A percentile compares a stretch with the other conserved stretches of the same genome.
These are phyloP conservation scores for Diglossa brunneiventris DNA, from an alignment of 2,113 vertebrate species.

Conservation along the genomic window DNA sequence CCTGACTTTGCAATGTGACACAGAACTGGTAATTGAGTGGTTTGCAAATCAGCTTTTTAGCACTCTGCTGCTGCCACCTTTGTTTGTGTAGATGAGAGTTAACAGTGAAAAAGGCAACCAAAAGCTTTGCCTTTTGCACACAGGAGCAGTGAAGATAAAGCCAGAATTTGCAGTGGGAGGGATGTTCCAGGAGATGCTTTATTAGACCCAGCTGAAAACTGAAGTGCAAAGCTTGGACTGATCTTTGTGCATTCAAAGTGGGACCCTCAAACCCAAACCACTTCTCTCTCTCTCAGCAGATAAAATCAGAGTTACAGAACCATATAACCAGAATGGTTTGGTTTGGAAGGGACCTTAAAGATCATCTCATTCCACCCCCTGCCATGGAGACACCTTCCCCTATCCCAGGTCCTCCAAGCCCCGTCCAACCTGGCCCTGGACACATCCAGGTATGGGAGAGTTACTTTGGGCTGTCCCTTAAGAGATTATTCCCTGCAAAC, in stretches of 20 bases:
- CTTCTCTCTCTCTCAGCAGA: not conserved
- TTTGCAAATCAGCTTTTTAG: conserved; percentile 21
- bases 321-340: not conserved
- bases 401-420: not conserved
- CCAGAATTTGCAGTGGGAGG: not conserved
- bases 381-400: not conserved
- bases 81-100: not conserved
- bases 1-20: conserved; percentile 51
- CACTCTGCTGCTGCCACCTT: not conserved
- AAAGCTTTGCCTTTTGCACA: not conserved
- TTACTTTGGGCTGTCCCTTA: not conserved
- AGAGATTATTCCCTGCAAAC: not conserved
- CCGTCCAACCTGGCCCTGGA: fast-evolving
- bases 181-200: not conserved
- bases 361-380: not conserved
- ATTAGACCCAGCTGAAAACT: not conserved
- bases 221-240: not conserved
- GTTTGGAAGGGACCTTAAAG: not conserved
- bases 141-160: not conserved
- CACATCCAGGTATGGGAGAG: not conserved
- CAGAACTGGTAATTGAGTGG: not conserved
- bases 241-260: fast-evolving
- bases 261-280: not conserved
- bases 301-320: not conserved
- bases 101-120: not conserved